A percentile compares a stretch with the other conserved stretches of the same genome.
Evolutionary conservation across 1,140 invertebrate species (phyloP).

Genomic region (Stenopsyche tienmushanensis): DNA sequence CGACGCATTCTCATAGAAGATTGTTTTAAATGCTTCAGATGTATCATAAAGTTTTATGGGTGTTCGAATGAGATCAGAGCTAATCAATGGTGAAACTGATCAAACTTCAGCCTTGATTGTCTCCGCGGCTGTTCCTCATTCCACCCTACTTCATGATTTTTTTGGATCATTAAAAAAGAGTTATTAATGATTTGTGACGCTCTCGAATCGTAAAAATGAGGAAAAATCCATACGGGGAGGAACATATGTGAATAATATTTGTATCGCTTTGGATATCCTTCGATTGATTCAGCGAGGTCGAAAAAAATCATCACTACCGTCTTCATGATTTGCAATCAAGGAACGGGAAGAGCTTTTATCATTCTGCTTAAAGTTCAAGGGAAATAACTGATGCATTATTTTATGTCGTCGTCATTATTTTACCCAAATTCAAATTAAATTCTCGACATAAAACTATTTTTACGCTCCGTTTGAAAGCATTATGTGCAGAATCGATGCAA

Average conservation of each 20-base stretch:
- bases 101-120: slow-evolving; percentile 5
- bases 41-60: slow-evolving; percentile 1
- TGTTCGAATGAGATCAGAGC: not conserved
- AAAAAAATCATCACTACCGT: not conserved
- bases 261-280: not conserved
- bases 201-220: no score
- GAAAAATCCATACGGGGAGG: no score
- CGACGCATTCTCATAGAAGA: not conserved
- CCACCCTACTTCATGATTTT: not conserved
- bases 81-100: no score
- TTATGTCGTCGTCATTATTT: not conserved
- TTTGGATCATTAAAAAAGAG: not conserved
- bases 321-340: slow-evolving; percentile 1
- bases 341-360: not conserved
- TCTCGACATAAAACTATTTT: not conserved
- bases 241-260: no score
- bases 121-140: not conserved
- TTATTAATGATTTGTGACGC: not conserved
- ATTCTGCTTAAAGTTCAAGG: not conserved
- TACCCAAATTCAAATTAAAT: slow-evolving; percentile 1
- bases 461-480: not conserved
- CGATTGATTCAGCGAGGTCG: not conserved
- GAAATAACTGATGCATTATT: not conserved
- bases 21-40: not conserved
- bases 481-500: not conserved